These are phyloP conservation scores for Pollenia labialis DNA, from an alignment of 2,888 invertebrate genomes.

Conservation along the genomic window DNA sequence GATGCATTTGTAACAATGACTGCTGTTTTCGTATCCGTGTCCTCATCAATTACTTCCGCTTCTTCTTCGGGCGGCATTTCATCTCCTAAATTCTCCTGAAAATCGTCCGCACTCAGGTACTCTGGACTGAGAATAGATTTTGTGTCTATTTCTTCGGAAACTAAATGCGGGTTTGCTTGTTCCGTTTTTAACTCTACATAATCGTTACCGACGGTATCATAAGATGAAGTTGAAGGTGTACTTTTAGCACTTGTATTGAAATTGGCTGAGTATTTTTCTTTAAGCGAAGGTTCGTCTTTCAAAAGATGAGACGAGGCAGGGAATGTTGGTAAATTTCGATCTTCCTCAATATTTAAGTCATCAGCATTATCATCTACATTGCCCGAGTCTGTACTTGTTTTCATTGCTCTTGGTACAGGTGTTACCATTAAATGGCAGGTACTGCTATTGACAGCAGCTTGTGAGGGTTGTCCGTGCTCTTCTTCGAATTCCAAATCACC, in stretches of 20 bases:
- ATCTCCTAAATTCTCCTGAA: slow-evolving; percentile 81
- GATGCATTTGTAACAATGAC: slow-evolving; percentile 90
- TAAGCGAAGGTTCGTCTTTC: background rate
- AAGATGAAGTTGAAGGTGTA: slow-evolving; percentile 83
- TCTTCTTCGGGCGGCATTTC: slow-evolving; percentile 45
- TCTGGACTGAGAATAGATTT: slow-evolving; percentile 80
- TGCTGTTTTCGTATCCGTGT: slow-evolving; percentile 83
- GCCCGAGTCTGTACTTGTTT: slow-evolving; percentile 84
- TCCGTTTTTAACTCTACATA: slow-evolving; percentile 69
- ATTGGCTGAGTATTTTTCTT: slow-evolving; percentile 31
- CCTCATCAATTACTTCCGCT: background rate
- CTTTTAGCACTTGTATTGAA: slow-evolving; percentile 74
- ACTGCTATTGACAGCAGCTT: slow-evolving; percentile 54
- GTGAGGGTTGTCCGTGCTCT: slow-evolving; percentile 75
- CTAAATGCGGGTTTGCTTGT: slow-evolving; percentile 53
- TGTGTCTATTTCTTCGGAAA: slow-evolving; percentile 75
- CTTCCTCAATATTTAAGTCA: slow-evolving; percentile 79
- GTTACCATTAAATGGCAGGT: slow-evolving; percentile 77
- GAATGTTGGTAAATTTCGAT: background rate
- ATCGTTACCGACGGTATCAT: slow-evolving; percentile 83
- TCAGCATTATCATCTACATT: slow-evolving; percentile 83
- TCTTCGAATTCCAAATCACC: slow-evolving; percentile 82
- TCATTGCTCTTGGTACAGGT: slow-evolving; percentile 82
- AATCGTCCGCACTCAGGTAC: slow-evolving; percentile 85
- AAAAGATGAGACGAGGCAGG: background rate